Base-by-base conservation (phyloP, 2,888 invertebrate species). In the Dryobota labecula region DNA sequence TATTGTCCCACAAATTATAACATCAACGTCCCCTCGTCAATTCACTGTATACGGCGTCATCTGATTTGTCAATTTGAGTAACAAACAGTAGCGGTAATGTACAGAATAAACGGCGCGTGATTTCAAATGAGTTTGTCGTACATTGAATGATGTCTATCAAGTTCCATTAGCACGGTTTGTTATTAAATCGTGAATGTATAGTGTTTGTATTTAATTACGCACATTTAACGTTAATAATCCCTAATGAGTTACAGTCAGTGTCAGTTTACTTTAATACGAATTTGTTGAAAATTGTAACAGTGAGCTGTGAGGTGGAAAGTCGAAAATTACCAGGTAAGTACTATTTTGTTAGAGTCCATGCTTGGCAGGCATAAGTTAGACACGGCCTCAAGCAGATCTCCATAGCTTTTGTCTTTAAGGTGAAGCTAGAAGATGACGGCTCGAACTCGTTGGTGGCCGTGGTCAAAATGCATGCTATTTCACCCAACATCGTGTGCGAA, bases 81-180 rank as follows among this genome's bases (percentile, higher is more conserved):
- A 68, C 74, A 80, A 78, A 84, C 84, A 85, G 85, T 76, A 43
- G 67, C 30, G n/a, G 51, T 79, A 83, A 81, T 85, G 67, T 70
- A 71, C 33, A 45, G 54, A 75, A 79, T 58, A 76, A 49, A 66
- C 54, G 70, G 54, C 71, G 65, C 66, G 76, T 70, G 77, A 71
- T 71, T 83, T 49, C 56, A 54, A 73, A 72, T 72, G 61, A 72
- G 38, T 75, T 72, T 66, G 47, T 73, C 64, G 66, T 71, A 60
- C 45, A 53, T 41, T 73, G 64, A 84, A 73, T 68, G 60, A 24
- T 70, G 61, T 74, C 73, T 70, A 73, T 82, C 54, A 66, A 67
- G 73, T 70, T 53, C 56, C 61, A 80, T 83, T 73, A 73, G 51
- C 27, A 38, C 18, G 38, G 58, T 56, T 75, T 72, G 77, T 75